phyloP scores from a whole-genome alignment of 2,113 vertebrate genomes.

The Eptesicus fuscus region DNA sequence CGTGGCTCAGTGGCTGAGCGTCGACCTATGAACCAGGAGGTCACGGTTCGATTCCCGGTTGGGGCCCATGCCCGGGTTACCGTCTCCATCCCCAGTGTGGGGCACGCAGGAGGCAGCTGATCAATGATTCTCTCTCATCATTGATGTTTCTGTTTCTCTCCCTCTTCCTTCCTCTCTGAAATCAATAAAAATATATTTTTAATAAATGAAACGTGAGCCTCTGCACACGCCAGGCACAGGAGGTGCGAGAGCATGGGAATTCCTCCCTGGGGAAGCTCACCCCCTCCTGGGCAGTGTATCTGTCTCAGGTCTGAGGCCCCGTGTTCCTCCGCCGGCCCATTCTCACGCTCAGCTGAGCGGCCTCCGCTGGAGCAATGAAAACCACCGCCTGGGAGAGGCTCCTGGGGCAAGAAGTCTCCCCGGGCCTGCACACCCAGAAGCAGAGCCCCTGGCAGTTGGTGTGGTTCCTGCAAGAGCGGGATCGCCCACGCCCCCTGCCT shows the following conservation, averaged over 20 bases:
- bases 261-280: not conserved
- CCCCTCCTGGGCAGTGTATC: too few relatives aligned
- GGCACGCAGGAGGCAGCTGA: too few relatives aligned
- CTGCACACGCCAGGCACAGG: too few relatives aligned
- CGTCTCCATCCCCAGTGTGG: too few relatives aligned
- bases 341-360: not conserved
- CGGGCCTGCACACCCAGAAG: not conserved
- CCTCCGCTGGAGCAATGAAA: not conserved
- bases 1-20: too few relatives aligned
- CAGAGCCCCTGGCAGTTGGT: rapidly evolving
- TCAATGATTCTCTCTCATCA: too few relatives aligned
- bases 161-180: too few relatives aligned
- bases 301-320: not conserved
- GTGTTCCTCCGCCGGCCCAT: not conserved
- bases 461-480: rapidly evolving
- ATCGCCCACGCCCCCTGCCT: rapidly evolving
- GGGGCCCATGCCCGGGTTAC: too few relatives aligned
- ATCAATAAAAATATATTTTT: too few relatives aligned
- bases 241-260: rapidly evolving
- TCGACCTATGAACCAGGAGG: too few relatives aligned
- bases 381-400: not conserved
- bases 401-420: not conserved
- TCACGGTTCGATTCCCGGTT: too few relatives aligned
- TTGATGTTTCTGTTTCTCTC: too few relatives aligned
- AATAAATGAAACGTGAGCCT: not conserved